These are phyloP conservation scores for Nothura maculosa DNA, from an alignment of 2,797 vertebrate species.

Conservation along the genomic window DNA sequence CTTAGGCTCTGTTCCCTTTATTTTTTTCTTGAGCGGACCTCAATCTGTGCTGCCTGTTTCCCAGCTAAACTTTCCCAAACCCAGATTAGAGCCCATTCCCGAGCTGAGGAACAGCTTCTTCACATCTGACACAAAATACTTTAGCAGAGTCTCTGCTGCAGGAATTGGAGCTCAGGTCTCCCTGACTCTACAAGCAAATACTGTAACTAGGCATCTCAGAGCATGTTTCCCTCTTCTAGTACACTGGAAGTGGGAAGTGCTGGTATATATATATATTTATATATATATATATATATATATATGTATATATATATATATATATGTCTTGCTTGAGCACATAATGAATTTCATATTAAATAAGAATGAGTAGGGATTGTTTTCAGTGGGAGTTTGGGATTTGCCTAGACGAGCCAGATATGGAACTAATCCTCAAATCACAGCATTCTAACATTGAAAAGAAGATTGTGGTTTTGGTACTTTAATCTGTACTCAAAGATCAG, in stretches of 20 bases:
- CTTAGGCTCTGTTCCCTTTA: neutral
- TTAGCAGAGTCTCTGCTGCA: neutral
- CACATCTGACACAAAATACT: neutral
- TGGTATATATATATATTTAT: neutral
- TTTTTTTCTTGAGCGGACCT: neutral
- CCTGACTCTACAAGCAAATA: neutral
- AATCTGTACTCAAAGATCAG: neutral
- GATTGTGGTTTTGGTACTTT: neutral
- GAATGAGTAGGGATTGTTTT: slow-evolving; percentile 7
- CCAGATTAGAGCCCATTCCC: neutral
- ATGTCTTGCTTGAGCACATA: neutral
- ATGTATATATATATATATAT: neutral
- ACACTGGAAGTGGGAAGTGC: neutral
- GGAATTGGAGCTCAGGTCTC: neutral
- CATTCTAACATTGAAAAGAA: neutral
- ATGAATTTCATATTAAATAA: neutral
- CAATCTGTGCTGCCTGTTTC: neutral
- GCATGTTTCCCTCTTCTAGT: neutral
- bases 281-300: neutral
- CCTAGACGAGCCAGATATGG: neutral
- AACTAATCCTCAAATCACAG: slow-evolving; percentile 2
- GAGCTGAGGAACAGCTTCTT: neutral
- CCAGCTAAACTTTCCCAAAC: rapidly evolving
- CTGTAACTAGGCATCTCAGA: neutral
- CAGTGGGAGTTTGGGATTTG: slow-evolving; percentile 22